phyloP scores from a whole-genome alignment of 2,888 invertebrate species.

The Dyspetes luteomarginatus region DNA sequence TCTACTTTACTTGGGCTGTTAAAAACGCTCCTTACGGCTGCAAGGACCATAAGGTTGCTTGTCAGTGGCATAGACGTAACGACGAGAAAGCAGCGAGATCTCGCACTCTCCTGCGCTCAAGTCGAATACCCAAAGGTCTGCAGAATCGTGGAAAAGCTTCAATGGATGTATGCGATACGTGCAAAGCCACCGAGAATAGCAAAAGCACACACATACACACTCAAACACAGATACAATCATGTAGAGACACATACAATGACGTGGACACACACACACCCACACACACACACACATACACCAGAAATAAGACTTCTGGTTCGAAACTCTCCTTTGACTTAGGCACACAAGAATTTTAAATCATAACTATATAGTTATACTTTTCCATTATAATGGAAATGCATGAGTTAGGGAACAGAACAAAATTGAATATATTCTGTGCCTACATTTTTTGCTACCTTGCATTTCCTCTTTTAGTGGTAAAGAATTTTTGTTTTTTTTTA shows the following conservation, averaged over 20 bases:
- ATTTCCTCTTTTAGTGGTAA: no score
- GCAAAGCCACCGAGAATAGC: not conserved
- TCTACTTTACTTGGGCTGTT: conserved; percentile 56
- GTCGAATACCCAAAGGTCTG: conserved; percentile 16
- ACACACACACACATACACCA: not conserved
- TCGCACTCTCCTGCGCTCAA: conserved; percentile 11
- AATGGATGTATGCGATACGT: conserved; percentile 18
- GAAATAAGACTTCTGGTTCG: conserved; percentile 3
- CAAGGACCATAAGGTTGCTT: conserved; percentile 53
- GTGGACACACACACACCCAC: not conserved
- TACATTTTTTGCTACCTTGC: no score
- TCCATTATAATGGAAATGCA: no score
- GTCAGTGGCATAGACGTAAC: conserved; percentile 53
- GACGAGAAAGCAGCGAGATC: conserved; percentile 1
- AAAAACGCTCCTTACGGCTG: conserved; percentile 59
- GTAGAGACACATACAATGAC: no score
- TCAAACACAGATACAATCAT: not conserved
- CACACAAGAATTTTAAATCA: no score
- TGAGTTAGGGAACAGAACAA: no score
- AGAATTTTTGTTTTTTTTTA: no score
- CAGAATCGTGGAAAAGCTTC: conserved; percentile 28
- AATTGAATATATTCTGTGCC: no score
- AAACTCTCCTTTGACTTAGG: no score
- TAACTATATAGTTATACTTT: no score
- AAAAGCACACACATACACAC: not conserved